Base-by-base conservation (phyloP, 2,113 vertebrate genomes). In the Symphodus melops region DNA sequence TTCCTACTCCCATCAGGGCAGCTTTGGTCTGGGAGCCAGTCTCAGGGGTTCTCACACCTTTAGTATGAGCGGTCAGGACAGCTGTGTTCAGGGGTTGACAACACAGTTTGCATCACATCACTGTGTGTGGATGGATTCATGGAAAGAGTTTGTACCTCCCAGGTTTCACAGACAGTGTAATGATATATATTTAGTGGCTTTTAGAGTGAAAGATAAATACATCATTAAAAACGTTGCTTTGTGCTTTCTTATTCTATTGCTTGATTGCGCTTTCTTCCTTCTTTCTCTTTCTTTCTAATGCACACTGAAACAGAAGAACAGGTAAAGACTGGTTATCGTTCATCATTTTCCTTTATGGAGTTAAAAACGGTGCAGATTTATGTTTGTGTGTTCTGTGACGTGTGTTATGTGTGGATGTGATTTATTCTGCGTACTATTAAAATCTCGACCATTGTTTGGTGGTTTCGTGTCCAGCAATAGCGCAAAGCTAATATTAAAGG, bases 281-380 rank as follows among this genome's bases (percentile, higher is more conserved):
- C 41, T 82, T 28, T 84, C 23, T 86, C 68, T 75, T 58, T 76
- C 42, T 80, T 72, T 79, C 60, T 65, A 69, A 85, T 83, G 89
- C 94, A 86, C 86, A 68, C 88, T 78, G 48, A 72, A 86, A 84
- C 16, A 84, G 91, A 86, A 89, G 68, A 68, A 72, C 85, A 94
- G 94, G 94, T 95, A 95, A 93, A 79, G 42, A 69, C 58, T 41
- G 20, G 11, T 61, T 8, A 70, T 69, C 39, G 51, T 73, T 42
- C 25, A 11, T 73, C 28, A 36, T 46, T 68, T 46, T 48, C 28
- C 3, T 0, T 39, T 44, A 17, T 74, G 39, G 49, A 54, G 12
- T 58, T 59, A 56, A 56, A 23, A 28, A 54, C 23, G 55, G 51
- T 52, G 44, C 20, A 33, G 51, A 77, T 68, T 56, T 75, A 56